Base-by-base conservation (phyloP, 2,888 invertebrate species). In the Mimumesa dahlbomi region DNA sequence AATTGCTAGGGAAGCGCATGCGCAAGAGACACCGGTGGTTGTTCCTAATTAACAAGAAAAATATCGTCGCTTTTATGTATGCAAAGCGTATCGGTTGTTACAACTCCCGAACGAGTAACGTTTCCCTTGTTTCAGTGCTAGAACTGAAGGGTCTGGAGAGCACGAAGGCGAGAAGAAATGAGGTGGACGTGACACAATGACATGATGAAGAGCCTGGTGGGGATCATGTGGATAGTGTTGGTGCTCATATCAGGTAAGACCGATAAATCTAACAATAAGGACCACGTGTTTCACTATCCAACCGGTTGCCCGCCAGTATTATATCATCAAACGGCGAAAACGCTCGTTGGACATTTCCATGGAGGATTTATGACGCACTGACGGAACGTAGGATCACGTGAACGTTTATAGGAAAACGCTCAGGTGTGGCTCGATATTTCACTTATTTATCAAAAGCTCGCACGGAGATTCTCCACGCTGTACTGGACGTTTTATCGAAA, bases 141-240 rank as follows among this genome's bases (percentile, higher is more conserved):
- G 73, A 74, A 77, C 81, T 79, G 82, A 83, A 77, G 74, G 75
- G 73, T 83, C 84, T 71, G 79, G 79, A 73, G 77, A 76, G 81
- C 73, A 76, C 75, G 77, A 75, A 74, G 81, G 68, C 83, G 82
- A 82, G 85, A 86, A 88, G 87, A 87, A 88, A 89, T 89, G 88
- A 88, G 86, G 90, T 87, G 90, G 88, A 90, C 90, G 90, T 91
- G 91, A 91, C 90, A 90, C 88, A 88, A 90, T 90, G 90, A 90
- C 90, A 91, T 88, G 89, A 92, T 92, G 92, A 92, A 91, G 91
- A 91, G 90, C 89, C 90, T 92, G 90, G 91, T 92, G 86, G 91
- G 92, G 89, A 92, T 92, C 90, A 91, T 92, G 91, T 92, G 92
- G 92, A 91, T 92, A 89, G 91, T 92, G 86, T 91, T 92, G 89